phyloP scores from a whole-genome alignment of 2,888 invertebrate species.

The Drosophila ezoana region DNA sequence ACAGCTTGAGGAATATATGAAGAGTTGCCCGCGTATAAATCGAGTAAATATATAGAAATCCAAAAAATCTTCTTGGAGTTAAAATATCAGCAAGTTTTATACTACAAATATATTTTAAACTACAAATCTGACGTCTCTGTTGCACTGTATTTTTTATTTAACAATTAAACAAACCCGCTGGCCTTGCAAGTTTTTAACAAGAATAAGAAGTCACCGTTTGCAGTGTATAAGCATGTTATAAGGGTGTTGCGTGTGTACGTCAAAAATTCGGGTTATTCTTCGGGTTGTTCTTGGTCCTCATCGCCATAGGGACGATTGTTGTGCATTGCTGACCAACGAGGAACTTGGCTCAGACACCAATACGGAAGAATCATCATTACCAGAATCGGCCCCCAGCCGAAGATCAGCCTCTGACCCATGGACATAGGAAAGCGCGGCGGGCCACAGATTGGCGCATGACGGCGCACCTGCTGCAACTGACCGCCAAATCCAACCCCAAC shows the following conservation, averaged over 20 bases:
- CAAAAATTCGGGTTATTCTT: neutral
- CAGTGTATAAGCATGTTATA: constrained; percentile 34
- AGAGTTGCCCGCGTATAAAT: too few species aligned
- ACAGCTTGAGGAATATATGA: too few species aligned
- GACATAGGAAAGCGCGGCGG: constrained; percentile 73
- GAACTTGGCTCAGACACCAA: constrained; percentile 60
- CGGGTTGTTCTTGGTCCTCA: constrained; percentile 7
- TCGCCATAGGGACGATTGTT: constrained; percentile 41
- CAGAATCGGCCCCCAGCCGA: constrained; percentile 54
- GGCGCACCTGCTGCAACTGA: constrained; percentile 49
- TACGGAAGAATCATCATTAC: constrained; percentile 71
- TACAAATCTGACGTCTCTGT: too few species aligned
- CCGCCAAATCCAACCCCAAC: constrained; percentile 5
- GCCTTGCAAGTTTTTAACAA: constrained; percentile 15
- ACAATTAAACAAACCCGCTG: neutral
- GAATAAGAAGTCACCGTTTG: constrained; percentile 68
- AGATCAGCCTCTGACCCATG: constrained; percentile 31
- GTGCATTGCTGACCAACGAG: constrained; percentile 63
- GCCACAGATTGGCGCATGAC: constrained; percentile 50
- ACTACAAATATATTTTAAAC: too few species aligned
- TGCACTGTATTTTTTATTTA: neutral
- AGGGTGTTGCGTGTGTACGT: neutral
- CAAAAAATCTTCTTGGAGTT: too few species aligned
- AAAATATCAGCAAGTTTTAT: too few species aligned
- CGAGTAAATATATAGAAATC: too few species aligned